Evolutionary conservation across 2,113 vertebrate species (phyloP).

Genomic region (Stigmatopora nigra): DNA sequence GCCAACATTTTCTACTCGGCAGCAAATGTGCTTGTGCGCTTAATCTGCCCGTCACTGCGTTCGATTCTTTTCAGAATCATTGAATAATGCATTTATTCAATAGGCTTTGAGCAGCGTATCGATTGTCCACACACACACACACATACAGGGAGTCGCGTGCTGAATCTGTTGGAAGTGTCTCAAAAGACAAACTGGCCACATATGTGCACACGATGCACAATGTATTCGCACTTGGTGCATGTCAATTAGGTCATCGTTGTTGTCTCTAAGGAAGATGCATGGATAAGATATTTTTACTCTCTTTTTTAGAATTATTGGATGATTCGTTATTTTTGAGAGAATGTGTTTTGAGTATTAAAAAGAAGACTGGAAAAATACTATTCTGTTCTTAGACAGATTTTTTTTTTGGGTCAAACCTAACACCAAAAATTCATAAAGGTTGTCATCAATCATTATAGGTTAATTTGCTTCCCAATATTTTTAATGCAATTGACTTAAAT

Average conservation of each 20-base stretch:
- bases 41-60: constrained; percentile 8
- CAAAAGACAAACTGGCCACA: constrained; percentile 54
- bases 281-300: no score
- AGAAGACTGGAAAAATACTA: no score
- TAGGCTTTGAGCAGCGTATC: constrained; percentile 55
- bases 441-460: no score
- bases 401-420: no score
- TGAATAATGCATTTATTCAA: constrained; percentile 64
- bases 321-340: no score
- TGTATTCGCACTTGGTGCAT: constrained; percentile 43
- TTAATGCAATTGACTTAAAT: no score
- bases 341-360: no score
- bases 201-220: constrained; percentile 51
- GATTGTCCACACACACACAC: constrained; percentile 61
- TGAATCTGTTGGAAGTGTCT: constrained; percentile 57
- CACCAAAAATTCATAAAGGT: no score
- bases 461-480: no score
- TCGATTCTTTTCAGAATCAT: constrained; percentile 6
- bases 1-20: constrained; percentile 2
- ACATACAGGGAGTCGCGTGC: constrained; percentile 59
- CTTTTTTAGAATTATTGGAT: no score
- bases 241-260: constrained; percentile 36
- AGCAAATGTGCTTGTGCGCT: background rate
- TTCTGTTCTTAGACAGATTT: no score
- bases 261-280: no score